Conservation (phyloP, 2,113 vertebrate genomes). For the Dendrocopos noguchii region DNA sequence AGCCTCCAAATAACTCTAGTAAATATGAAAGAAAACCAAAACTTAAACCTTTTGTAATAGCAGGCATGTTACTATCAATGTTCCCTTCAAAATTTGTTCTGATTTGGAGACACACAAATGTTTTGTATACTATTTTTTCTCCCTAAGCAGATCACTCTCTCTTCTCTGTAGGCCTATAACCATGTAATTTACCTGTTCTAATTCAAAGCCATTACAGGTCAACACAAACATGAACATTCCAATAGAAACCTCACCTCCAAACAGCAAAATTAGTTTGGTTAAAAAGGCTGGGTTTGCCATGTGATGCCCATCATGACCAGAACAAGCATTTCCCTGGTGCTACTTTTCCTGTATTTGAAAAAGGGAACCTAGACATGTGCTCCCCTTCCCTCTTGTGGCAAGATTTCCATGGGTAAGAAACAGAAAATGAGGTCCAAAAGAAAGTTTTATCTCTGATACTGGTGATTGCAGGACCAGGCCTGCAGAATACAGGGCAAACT, state of each 20-base stretch:
- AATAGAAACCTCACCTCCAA: background rate
- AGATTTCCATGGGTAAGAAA: background rate
- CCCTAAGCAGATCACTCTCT: background rate
- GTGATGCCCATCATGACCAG: background rate
- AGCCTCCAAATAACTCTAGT: background rate
- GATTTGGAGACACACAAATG: background rate
- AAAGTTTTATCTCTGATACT: accelerated
- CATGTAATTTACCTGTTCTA: background rate
- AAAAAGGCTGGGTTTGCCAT: background rate
- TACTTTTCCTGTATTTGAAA: background rate
- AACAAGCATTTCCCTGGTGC: background rate
- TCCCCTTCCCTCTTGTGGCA: background rate
- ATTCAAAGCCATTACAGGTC: background rate
- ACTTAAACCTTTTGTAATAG: background rate
- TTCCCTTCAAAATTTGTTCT: background rate
- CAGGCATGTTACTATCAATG: accelerated
- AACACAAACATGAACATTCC: background rate
- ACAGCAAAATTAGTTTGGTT: background rate
- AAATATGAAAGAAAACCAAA: background rate
- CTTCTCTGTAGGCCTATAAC: accelerated
- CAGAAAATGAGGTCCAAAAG: background rate
- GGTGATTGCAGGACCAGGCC: background rate
- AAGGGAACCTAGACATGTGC: background rate
- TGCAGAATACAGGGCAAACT: background rate
- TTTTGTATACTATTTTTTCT: background rate